These are phyloP conservation scores for Rhodinocichla rosea DNA, from an alignment of 2,113 vertebrate species.

Conservation along the genomic window DNA sequence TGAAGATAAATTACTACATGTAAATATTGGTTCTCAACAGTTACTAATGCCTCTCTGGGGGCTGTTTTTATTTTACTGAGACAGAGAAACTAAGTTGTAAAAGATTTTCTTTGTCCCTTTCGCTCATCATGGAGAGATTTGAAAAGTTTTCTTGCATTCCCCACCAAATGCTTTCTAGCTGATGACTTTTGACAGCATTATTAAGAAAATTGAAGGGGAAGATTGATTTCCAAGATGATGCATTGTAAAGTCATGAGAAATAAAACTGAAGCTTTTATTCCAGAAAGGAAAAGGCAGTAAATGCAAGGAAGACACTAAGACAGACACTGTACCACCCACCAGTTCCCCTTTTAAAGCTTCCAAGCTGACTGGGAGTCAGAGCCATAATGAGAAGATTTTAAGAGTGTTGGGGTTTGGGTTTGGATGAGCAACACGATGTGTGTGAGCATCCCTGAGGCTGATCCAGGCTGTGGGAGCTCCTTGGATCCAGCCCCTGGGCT, in stretches of 20 bases:
- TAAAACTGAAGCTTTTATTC: background rate
- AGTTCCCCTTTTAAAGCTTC: conserved; percentile 2
- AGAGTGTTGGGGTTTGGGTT: background rate
- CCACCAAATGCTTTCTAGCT: conserved; percentile 31
- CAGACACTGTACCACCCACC: conserved; percentile 49
- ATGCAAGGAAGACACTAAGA: conserved; percentile 5
- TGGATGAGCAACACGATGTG: background rate
- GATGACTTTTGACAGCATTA: conserved; percentile 22
- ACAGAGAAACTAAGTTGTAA: background rate
- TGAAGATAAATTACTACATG: background rate
- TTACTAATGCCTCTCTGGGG: conserved; percentile 25
- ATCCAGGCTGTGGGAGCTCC: background rate
- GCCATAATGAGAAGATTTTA: background rate
- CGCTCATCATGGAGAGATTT: background rate
- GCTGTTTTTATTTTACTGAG: conserved; percentile 17
- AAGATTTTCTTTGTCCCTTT: conserved; percentile 10
- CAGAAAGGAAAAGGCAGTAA: conserved; percentile 32
- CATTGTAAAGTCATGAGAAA: conserved; percentile 39
- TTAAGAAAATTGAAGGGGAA: conserved; percentile 37
- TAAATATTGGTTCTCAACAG: conserved; percentile 12
- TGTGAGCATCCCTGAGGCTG: conserved; percentile 1
- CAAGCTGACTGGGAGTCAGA: conserved; percentile 31
- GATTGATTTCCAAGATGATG: conserved; percentile 54
- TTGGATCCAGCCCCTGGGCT: background rate
- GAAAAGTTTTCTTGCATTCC: background rate